Evolutionary conservation across 2,888 invertebrate genomes (phyloP).

Genomic region (Pelosia muscerda): DNA sequence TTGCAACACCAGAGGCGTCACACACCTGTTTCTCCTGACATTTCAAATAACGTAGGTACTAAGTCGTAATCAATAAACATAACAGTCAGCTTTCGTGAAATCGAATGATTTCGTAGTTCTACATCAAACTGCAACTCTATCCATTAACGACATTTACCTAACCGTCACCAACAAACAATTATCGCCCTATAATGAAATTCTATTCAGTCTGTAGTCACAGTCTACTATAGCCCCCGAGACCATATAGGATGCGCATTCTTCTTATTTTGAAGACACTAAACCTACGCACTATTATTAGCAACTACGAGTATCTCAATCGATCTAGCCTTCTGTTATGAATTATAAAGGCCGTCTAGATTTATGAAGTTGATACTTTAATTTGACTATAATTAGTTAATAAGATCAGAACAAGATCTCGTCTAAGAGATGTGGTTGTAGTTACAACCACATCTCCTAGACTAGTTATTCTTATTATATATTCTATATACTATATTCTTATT

Average conservation of each 20-base stretch:
- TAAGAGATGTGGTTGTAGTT: background rate
- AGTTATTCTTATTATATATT: too few species aligned
- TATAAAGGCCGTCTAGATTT: background rate
- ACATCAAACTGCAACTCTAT: background rate
- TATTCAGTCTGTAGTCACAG: background rate
- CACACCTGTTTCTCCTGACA: too few species aligned
- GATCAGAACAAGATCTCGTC: too few species aligned
- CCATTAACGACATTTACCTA: background rate
- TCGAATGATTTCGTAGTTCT: background rate
- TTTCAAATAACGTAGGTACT: background rate
- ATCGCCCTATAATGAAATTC: background rate
- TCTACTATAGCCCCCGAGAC: background rate
- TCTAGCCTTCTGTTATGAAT: background rate
- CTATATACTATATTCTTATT: too few species aligned
- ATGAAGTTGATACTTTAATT: background rate
- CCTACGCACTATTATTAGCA: too few species aligned
- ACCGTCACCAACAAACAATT: background rate
- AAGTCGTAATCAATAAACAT: background rate
- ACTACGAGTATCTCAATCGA: background rate
- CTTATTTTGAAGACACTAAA: background rate
- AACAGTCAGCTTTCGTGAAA: background rate
- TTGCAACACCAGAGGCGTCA: too few species aligned
- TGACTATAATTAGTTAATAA: too few species aligned
- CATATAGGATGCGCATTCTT: too few species aligned
- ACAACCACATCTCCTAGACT: too few species aligned